Percentiles rank a stretch among this genome's conserved stretches.
These are phyloP conservation scores for Daboia siamensis DNA, from an alignment of 2,113 vertebrate species.

Conservation along the genomic window DNA sequence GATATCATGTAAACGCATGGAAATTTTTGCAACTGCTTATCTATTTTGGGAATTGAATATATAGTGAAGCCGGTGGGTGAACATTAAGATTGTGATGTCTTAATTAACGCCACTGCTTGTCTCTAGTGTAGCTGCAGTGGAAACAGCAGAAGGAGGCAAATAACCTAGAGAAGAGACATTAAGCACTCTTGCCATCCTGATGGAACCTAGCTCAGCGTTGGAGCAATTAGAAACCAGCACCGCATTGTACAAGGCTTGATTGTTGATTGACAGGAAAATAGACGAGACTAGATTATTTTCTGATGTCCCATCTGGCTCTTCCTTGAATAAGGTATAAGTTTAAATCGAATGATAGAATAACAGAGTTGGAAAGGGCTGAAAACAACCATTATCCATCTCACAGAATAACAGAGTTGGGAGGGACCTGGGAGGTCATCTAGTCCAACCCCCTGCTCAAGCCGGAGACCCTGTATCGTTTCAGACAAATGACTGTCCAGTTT, in stretches of 20 bases:
- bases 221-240: constrained; percentile 13
- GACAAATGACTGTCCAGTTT: not conserved
- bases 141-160: not conserved
- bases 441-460: not conserved
- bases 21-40: constrained; percentile 10
- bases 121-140: not conserved
- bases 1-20: not conserved
- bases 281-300: not conserved
- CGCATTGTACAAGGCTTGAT: not conserved
- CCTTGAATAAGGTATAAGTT: not conserved
- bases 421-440: not conserved
- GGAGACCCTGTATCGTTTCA: not conserved
- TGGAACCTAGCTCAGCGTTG: constrained; percentile 8
- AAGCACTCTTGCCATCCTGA: constrained; percentile 19
- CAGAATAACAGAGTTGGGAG: not conserved
- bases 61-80: not conserved
- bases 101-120: constrained; percentile 19
- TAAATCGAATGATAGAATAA: not conserved
- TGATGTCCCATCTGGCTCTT: not conserved
- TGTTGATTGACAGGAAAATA: not conserved
- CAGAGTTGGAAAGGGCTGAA: not conserved
- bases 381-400: no score
- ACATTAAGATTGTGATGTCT: constrained; percentile 12
- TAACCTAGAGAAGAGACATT: not conserved
- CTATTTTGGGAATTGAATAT: constrained; percentile 6